Percentiles rank a stretch among this genome's conserved stretches.
These are phyloP conservation scores for Lycophotia porphyrea DNA, from an alignment of 2,888 invertebrate species.

Conservation along the genomic window DNA sequence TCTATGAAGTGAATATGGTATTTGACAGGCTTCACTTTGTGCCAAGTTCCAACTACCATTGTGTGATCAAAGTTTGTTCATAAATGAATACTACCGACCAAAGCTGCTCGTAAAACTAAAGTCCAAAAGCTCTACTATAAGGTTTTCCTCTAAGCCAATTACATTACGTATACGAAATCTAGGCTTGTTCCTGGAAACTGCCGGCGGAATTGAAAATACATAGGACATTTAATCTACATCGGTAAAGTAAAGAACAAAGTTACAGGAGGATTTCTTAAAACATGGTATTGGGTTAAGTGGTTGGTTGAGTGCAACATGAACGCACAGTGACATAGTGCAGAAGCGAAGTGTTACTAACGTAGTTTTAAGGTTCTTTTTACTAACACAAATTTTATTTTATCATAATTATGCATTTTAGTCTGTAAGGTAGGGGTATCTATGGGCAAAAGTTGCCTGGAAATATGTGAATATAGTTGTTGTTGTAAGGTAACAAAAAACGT, in stretches of 20 bases:
- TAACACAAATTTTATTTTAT: too few relatives aligned
- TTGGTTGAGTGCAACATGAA: too few relatives aligned
- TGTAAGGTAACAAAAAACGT: background rate
- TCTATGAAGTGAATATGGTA: background rate
- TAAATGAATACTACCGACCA: constrained; percentile 2
- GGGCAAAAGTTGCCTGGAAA: too few relatives aligned
- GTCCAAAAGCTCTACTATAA: constrained; percentile 28
- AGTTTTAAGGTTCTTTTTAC: too few relatives aligned
- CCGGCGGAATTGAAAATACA: constrained; percentile 34
- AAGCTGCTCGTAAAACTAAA: constrained; percentile 32
- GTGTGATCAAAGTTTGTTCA: constrained; percentile 12
- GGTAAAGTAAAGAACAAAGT: background rate
- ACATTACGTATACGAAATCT: constrained; percentile 54
- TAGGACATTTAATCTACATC: constrained; percentile 15
- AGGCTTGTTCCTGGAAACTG: constrained; percentile 29
- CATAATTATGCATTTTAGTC: too few relatives aligned
- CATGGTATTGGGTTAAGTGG: background rate
- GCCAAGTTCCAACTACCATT: background rate
- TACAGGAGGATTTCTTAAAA: background rate
- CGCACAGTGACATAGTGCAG: too few relatives aligned
- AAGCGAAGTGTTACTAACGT: too few relatives aligned
- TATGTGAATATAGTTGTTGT: too few relatives aligned
- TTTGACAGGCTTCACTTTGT: background rate
- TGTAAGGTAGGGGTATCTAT: too few relatives aligned
- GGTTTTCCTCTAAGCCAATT: constrained; percentile 50